Percentiles rank a stretch among this genome's conserved stretches.
These are phyloP conservation scores for Andrena cerasifolii DNA, from an alignment of 1,140 invertebrate genomes.

Conservation along the genomic window DNA sequence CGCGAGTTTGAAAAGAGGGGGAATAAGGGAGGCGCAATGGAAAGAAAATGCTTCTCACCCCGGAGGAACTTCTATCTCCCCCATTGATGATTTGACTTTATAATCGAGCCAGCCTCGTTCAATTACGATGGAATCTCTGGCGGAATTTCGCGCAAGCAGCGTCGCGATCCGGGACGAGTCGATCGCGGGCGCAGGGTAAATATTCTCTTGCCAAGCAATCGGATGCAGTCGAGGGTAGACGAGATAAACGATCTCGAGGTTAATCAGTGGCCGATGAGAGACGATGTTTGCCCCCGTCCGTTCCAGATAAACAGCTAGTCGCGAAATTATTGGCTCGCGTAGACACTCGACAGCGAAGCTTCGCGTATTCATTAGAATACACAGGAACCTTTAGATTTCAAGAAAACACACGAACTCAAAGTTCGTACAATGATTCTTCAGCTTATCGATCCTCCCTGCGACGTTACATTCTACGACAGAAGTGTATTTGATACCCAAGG, in stretches of 20 bases:
- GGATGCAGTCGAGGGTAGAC: slow-evolving; percentile 14
- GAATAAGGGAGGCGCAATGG: not conserved
- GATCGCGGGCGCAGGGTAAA: slow-evolving; percentile 47
- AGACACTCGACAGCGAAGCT: no score
- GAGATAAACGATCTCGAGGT: slow-evolving; percentile 45
- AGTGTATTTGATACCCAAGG: no score
- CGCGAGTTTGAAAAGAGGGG: not conserved
- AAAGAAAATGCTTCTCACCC: slow-evolving; percentile 26
- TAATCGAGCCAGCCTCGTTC: slow-evolving; percentile 68
- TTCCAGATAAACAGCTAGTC: no score
- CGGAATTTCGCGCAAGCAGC: slow-evolving; percentile 61
- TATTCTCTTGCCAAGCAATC: slow-evolving; percentile 28
- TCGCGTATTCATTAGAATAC: no score
- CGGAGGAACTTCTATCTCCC: slow-evolving; percentile 6
- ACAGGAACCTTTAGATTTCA: no score
- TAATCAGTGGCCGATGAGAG: slow-evolving; percentile 30
- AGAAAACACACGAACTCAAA: no score
- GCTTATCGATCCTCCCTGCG: no score
- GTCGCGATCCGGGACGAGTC: slow-evolving; percentile 27
- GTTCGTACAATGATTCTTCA: no score
- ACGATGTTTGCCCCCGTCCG: slow-evolving; percentile 36
- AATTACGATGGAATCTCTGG: slow-evolving; percentile 68
- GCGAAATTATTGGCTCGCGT: no score
- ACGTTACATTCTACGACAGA: no score
- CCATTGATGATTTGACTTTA: slow-evolving; percentile 68